Conservation (phyloP, 2,797 vertebrate genomes). For the Cossypha heuglini region DNA sequence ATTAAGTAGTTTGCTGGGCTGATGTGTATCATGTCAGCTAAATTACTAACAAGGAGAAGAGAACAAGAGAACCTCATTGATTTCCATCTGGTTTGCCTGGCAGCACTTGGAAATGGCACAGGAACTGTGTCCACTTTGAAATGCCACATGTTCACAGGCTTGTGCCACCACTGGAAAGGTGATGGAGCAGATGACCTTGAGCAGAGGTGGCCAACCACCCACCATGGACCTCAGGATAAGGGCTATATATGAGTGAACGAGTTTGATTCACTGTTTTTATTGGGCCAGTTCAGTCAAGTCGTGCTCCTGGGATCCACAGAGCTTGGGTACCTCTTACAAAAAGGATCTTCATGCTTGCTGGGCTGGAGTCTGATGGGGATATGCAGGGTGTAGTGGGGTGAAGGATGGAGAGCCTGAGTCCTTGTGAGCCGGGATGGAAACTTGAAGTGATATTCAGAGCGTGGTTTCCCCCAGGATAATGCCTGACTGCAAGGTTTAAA, state of each 20-base stretch:
- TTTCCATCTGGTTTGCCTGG: background rate
- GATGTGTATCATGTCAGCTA: background rate
- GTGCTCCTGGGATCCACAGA: background rate
- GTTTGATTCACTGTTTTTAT: background rate
- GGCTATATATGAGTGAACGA: fast-evolving
- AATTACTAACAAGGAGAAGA: background rate
- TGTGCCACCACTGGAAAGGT: background rate
- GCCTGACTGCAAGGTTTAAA: background rate
- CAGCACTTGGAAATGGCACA: background rate
- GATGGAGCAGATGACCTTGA: background rate
- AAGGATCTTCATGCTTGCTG: background rate
- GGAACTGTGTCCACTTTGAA: background rate
- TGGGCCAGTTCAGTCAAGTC: background rate
- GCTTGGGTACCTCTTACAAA: background rate
- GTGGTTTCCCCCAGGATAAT: background rate
- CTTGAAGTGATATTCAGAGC: background rate
- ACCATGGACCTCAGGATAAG: background rate
- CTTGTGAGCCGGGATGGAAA: background rate
- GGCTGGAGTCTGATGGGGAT: background rate
- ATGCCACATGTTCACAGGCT: background rate
- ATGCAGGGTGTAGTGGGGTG: background rate
- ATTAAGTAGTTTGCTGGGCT: background rate
- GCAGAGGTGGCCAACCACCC: background rate
- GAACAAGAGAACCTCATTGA: background rate
- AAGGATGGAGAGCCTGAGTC: background rate